Evolutionary conservation across 2,797 vertebrate genomes (phyloP), one percentile per base, ranked within the genome.

Genomic region (Spinus pinus): DNA sequence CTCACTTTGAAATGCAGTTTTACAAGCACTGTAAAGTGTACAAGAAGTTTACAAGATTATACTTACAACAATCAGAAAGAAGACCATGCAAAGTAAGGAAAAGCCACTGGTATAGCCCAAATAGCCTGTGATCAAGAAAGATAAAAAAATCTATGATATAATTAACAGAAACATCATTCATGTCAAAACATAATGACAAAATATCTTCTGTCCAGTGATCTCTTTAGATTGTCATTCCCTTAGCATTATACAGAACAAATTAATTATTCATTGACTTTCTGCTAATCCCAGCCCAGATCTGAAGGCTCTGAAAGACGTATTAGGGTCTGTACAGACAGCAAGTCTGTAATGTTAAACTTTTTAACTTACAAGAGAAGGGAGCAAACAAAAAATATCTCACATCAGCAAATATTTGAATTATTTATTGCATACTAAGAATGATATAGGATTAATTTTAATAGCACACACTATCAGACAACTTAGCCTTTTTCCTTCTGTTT

Each of bases 41-140:
- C 3, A 89, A 88, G 88, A 79, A 87, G 16, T 62, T 33, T 53
- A 28, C 2, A 90, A 88, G 90, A 50, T 19, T 39, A 93, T 94
- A 98, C 99, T 98, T 98, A 99, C 99, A 98, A 99, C 99, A 86
- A 99, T 99, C 74, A 99, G 96, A 84, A 99, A 99, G 97, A 99
- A 99, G 77, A 99, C 98, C 99, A 99, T 99, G 93, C 99, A 99
- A 86, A 99, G 95, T 39, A 99, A 98, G 9, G 99, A 99, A 94
- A 99, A 98, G 24, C 99, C 99, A 42, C 99, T 99, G 28, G 99
- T 99, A 95, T 99, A 99, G 72, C 99, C 99, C 81, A 99, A 98
- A 96, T 99, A 99, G 77, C 99, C 99, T 99, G 90, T 20, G 73
- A 94, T 57, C 17, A 61, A 75, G n/a, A 88, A 65, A 78, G 27